These are phyloP conservation scores for Sceliomorpha sp. DNA, from an alignment of 2,888 invertebrate genomes.

Conservation along the genomic window DNA sequence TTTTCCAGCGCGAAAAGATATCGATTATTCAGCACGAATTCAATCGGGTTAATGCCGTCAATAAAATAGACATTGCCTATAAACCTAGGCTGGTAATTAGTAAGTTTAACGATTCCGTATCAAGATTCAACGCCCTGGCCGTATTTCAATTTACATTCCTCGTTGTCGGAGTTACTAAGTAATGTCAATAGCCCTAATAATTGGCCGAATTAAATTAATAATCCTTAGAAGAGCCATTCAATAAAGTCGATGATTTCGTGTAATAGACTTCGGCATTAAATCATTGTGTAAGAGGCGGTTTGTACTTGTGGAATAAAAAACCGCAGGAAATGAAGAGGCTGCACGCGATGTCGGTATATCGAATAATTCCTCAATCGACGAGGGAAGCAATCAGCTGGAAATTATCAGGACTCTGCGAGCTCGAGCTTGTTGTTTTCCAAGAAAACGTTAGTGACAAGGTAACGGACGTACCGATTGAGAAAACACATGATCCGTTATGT, in stretches of 20 bases:
- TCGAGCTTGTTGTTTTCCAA: no score
- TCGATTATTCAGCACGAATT: not conserved
- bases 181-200: conserved; percentile 26
- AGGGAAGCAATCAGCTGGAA: not conserved
- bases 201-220: conserved; percentile 28
- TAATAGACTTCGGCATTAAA: conserved; percentile 19
- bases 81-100: conserved; percentile 11
- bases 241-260: conserved; percentile 15
- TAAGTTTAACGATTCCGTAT: conserved; percentile 16
- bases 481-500: no score
- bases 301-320: conserved; percentile 18
- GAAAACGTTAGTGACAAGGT: no score
- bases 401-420: conserved; percentile 3
- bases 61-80: conserved; percentile 12
- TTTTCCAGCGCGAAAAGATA: not conserved
- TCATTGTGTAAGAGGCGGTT: conserved; percentile 26
- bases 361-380: conserved; percentile 10
- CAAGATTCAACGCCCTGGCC: conserved; percentile 17
- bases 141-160: conserved; percentile 30
- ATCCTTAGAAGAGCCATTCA: conserved; percentile 12
- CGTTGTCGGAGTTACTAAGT: conserved; percentile 31
- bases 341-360: conserved; percentile 26
- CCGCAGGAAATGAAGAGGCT: conserved; percentile 13
- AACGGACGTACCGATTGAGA: no score
- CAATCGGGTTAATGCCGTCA: conserved; percentile 2